These are phyloP conservation scores for Dendrocincla fuliginosa DNA, from an alignment of 2,797 vertebrate species.

Conservation along the genomic window DNA sequence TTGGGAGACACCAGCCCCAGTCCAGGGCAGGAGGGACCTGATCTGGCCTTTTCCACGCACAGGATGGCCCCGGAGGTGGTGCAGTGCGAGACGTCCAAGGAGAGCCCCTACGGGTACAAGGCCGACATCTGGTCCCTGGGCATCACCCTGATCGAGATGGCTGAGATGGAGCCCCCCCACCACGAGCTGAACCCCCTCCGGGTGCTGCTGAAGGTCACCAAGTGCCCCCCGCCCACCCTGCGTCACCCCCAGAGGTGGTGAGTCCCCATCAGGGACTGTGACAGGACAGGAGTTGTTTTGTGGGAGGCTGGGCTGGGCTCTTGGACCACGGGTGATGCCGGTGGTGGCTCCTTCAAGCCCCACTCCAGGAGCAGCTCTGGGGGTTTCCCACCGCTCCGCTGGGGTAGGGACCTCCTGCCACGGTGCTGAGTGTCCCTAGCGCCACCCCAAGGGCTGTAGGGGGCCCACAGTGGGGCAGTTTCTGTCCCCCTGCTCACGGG, in stretches of 20 bases:
- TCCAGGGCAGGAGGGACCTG: neutral
- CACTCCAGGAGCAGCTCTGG: too few species aligned
- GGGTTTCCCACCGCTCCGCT: too few species aligned
- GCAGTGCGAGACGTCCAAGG: constrained; percentile 77
- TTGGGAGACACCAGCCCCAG: neutral
- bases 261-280: neutral
- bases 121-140: constrained; percentile 81
- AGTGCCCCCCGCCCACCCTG: constrained; percentile 73
- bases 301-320: too few species aligned
- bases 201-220: constrained; percentile 77
- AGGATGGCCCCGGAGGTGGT: constrained; percentile 83
- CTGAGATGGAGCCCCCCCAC: constrained; percentile 78
- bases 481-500: too few species aligned
- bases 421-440: neutral
- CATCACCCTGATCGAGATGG: constrained; percentile 78
- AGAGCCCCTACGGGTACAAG: constrained; percentile 73
- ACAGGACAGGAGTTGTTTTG: too few species aligned
- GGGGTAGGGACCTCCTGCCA: neutral
- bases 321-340: neutral
- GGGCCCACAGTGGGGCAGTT: too few species aligned
- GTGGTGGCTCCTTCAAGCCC: neutral
- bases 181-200: constrained; percentile 79
- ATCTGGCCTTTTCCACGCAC: neutral
- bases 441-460: too few species aligned
- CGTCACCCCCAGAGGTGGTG: constrained; percentile 70